Evolutionary conservation across 2,113 vertebrate genomes (phyloP).

Genomic region (Ictalurus furcatus): DNA sequence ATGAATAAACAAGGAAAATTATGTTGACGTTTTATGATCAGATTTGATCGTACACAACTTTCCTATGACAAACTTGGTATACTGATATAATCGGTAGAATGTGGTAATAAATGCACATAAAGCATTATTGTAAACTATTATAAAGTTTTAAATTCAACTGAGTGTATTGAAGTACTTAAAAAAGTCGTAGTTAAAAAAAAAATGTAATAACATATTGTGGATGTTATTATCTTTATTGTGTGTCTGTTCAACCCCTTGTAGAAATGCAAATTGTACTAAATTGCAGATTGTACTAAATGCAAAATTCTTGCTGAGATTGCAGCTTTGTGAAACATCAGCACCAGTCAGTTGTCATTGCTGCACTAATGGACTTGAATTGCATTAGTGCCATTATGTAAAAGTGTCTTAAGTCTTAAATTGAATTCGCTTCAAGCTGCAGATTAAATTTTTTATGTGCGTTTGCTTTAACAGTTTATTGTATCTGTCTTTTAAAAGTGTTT

Average conservation of each 20-base stretch:
- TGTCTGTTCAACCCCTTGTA: neutral
- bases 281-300: neutral
- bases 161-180: too few species aligned
- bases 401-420: neutral
- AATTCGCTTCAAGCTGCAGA: neutral
- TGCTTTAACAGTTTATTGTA: neutral
- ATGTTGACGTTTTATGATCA: neutral
- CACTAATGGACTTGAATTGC: neutral
- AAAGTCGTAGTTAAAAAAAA: neutral
- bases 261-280: neutral
- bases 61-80: neutral
- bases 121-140: neutral
- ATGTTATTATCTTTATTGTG: neutral
- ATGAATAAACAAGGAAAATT: neutral
- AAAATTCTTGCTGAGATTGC: neutral
- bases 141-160: neutral
- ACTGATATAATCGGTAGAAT: neutral
- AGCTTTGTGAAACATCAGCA: neutral
- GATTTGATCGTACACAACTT: neutral
- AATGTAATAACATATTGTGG: neutral
- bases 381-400: neutral
- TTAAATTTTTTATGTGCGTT: neutral
- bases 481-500: constrained; percentile 1
- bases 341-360: neutral
- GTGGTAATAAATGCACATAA: neutral